A percentile compares a stretch with the other conserved stretches of the same genome.
Evolutionary conservation across 2,888 invertebrate species (phyloP).

Genomic region (Zaprionus bogoriensis): DNA sequence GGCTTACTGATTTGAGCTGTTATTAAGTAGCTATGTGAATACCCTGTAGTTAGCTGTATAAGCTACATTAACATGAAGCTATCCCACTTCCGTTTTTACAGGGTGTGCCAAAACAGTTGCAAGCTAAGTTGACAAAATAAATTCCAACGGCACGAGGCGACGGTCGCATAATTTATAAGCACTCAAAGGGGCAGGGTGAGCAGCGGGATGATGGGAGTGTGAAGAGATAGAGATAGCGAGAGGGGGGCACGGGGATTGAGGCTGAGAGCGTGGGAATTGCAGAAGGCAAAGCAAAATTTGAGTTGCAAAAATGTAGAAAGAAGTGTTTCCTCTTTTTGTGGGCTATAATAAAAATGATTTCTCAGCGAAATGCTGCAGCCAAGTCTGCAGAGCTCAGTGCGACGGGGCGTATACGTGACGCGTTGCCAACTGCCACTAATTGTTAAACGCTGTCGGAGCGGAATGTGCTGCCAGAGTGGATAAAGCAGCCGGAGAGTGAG

Average conservation of each 20-base stretch:
- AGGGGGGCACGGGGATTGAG: background rate
- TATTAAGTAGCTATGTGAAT: too few relatives aligned
- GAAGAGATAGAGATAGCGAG: too few relatives aligned
- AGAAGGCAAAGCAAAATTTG: conserved; percentile 18
- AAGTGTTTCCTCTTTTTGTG: conserved; percentile 4
- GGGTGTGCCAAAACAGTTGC: conserved; percentile 19
- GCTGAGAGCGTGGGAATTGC: background rate
- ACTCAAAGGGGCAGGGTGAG: background rate
- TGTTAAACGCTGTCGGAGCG: conserved; percentile 51
- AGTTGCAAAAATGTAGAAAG: conserved; percentile 13
- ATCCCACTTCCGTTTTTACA: background rate
- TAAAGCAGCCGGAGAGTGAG: conserved; percentile 22
- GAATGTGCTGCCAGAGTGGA: conserved; percentile 27
- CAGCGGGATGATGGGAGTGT: too few relatives aligned
- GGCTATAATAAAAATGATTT: conserved; percentile 24
- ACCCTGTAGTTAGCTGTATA: too few relatives aligned
- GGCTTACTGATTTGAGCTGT: too few relatives aligned
- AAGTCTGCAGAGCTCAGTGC: background rate
- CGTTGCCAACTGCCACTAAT: conserved; percentile 41
- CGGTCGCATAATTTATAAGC: conserved; percentile 53
- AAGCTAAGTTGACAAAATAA: conserved; percentile 45
- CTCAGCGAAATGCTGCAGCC: conserved; percentile 4
- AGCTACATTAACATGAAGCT: too few relatives aligned
- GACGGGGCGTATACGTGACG: conserved; percentile 23
- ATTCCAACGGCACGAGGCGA: conserved; percentile 32